Conservation (phyloP, 92 coral and sea anemone species). For the Phenganax stokvisi region DNA sequence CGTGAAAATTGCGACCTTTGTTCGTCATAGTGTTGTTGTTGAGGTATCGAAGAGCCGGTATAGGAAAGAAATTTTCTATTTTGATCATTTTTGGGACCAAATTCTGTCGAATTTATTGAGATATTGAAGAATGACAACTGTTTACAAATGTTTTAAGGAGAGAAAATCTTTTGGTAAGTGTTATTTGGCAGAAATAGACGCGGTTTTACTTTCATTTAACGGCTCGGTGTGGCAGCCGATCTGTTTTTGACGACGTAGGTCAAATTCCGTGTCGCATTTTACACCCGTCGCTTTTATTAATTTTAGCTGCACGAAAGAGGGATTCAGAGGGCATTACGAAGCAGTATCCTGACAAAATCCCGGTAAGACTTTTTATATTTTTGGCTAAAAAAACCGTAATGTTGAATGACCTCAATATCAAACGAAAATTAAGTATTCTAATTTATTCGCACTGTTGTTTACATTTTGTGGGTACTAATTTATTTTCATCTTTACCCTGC, state of each 20-base stretch:
- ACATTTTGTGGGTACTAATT: no score
- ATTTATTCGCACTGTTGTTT: no score
- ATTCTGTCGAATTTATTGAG: not conserved
- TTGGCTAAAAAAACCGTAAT: no score
- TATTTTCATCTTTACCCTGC: no score
- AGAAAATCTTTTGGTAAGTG: slow-evolving; percentile 93
- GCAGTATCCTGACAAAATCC: slow-evolving; percentile 97
- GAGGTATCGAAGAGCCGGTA: not conserved
- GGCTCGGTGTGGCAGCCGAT: not conserved
- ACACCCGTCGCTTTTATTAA: not conserved
- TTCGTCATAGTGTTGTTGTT: not conserved
- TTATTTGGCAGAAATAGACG: not conserved
- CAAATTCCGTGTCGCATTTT: not conserved
- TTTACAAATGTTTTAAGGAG: slow-evolving; percentile 70
- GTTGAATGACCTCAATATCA: no score
- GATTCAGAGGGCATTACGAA: slow-evolving; percentile 85
- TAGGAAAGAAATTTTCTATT: not conserved
- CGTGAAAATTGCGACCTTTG: slow-evolving; percentile 7
- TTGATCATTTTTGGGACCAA: not conserved
- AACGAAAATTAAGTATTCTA: no score
- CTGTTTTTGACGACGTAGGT: not conserved
- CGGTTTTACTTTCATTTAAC: not conserved
- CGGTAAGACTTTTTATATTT: slow-evolving; percentile 55
- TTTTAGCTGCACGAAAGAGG: slow-evolving; percentile 81
- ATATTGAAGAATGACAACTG: slow-evolving; percentile 58